phyloP scores from a whole-genome alignment of 2,113 vertebrate genomes.

The Hypocryptadius cinnamomeus region DNA sequence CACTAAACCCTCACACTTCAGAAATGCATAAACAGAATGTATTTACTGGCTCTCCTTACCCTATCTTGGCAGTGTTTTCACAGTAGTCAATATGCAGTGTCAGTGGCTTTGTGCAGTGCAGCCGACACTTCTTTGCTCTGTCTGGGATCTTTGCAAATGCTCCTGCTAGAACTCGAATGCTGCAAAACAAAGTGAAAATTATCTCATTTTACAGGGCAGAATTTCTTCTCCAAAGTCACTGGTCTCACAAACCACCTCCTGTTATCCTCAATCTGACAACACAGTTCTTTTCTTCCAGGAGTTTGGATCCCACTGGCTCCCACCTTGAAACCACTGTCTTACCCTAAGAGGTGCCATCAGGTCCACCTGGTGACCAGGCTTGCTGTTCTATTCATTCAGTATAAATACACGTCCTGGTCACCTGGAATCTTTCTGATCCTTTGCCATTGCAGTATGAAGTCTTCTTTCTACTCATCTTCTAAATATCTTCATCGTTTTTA shows the following conservation, averaged over 20 bases:
- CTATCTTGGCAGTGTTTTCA: constrained; percentile 69
- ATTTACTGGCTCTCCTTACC: constrained; percentile 68
- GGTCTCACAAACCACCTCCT: neutral
- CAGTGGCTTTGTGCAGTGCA: constrained; percentile 76
- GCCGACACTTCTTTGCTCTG: constrained; percentile 78
- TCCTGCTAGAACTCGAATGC: constrained; percentile 70
- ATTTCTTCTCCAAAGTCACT: neutral
- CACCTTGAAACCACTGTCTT: neutral
- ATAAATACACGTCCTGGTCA: neutral
- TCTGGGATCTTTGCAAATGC: constrained; percentile 81
- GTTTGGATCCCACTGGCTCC: neutral
- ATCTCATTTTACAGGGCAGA: neutral
- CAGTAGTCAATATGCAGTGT: constrained; percentile 73
- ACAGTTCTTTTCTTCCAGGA: neutral
- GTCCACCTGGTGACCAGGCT: neutral
- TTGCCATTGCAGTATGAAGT: neutral
- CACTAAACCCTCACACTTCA: neutral
- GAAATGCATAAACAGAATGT: neutral
- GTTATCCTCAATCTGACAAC: neutral
- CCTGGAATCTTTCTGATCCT: neutral
- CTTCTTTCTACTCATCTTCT: neutral
- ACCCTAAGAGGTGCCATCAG: neutral
- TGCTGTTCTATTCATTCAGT: rapidly evolving
- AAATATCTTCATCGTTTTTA: neutral
- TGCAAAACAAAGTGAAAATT: constrained; percentile 37